Evolutionary conservation across 2,113 vertebrate genomes (phyloP).

Genomic region (Charadrius vociferus): DNA sequence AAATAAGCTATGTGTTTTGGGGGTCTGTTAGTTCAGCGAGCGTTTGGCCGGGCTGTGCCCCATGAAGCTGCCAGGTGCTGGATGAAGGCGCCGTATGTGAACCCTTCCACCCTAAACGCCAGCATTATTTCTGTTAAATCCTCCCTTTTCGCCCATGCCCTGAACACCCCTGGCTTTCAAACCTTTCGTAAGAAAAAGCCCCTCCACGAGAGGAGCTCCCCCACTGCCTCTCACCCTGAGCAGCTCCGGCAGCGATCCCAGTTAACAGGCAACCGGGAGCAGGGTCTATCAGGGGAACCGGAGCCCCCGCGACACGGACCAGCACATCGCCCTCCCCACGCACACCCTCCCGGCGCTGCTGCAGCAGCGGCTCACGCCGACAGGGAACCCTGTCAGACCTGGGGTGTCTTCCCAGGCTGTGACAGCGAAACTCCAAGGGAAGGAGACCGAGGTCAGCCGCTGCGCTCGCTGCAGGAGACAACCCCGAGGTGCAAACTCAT

Average conservation of each 20-base stretch:
- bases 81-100: neutral
- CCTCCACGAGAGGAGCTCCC: neutral
- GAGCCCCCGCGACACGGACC: neutral
- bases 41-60: neutral
- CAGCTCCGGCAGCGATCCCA: neutral
- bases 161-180: neutral
- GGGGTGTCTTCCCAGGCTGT: fast-evolving
- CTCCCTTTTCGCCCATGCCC: neutral
- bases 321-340: no score
- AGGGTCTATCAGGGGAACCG: fast-evolving
- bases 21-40: neutral
- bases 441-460: neutral
- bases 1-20: neutral
- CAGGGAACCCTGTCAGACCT: neutral
- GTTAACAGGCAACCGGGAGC: neutral
- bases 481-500: neutral
- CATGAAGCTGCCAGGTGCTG: neutral
- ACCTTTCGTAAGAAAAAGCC: neutral
- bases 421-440: neutral
- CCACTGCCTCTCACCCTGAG: fast-evolving
- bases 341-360: no score
- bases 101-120: neutral
- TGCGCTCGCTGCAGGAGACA: neutral
- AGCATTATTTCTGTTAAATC: neutral
- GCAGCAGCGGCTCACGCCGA: fast-evolving